phyloP scores from a whole-genome alignment of 2,888 invertebrate genomes.

The Andrena bucephala region DNA sequence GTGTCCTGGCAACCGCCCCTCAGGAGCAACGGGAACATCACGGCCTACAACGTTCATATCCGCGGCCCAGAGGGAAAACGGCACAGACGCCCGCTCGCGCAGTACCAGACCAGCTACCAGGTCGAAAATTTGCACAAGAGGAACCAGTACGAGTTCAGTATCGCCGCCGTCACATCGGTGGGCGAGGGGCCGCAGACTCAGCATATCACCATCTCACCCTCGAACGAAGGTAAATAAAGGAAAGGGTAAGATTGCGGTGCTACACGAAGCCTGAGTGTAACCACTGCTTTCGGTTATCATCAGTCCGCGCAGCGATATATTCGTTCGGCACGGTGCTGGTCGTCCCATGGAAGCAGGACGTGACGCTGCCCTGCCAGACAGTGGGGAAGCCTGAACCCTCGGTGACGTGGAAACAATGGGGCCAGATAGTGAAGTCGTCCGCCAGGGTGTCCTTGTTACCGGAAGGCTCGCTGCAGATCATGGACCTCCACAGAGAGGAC shows the following conservation, averaged over 20 bases:
- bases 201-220: conserved; percentile 85
- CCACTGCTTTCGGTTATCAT: conserved; percentile 8
- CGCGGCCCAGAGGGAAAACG: conserved; percentile 82
- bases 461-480: conserved; percentile 91
- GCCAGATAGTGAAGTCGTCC: conserved; percentile 90
- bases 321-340: conserved; percentile 84
- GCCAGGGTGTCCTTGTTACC: conserved; percentile 88
- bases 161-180: conserved; percentile 84
- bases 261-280: not conserved
- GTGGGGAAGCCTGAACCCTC: conserved; percentile 93
- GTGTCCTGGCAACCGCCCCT: conserved; percentile 96
- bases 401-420: conserved; percentile 92
- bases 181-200: conserved; percentile 84
- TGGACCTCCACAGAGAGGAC: conserved; percentile 92
- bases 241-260: not conserved
- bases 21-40: conserved; percentile 90
- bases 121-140: conserved; percentile 83
- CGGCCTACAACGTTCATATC: conserved; percentile 82
- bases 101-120: conserved; percentile 82
- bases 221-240: conserved; percentile 82
- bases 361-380: conserved; percentile 92
- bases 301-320: conserved; percentile 85
- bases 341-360: conserved; percentile 94
- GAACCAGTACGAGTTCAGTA: conserved; percentile 84
- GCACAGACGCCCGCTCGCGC: conserved; percentile 77